Percentiles rank a stretch among this genome's conserved stretches.
Conservation (phyloP, 2,113 vertebrate genomes). For the Psophia crepitans region DNA sequence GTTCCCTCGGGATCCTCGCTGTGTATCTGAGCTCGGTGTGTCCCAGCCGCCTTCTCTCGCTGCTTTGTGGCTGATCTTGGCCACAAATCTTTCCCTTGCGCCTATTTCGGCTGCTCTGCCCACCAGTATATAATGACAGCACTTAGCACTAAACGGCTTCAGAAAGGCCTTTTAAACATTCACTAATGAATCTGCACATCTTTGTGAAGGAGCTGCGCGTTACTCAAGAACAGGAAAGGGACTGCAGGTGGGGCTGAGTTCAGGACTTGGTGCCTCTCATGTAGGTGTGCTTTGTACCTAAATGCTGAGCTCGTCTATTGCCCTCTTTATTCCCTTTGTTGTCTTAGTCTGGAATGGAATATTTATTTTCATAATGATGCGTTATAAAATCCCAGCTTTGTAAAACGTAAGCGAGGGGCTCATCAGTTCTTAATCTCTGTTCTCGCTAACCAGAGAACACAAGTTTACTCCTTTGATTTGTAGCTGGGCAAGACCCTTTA, state of each 20-base stretch:
- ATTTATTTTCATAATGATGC: background rate
- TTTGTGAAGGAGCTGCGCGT: background rate
- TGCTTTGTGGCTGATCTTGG: background rate
- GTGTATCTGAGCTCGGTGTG: accelerated
- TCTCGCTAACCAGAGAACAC: background rate
- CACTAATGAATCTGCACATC: background rate
- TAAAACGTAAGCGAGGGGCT: background rate
- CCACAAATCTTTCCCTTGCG: background rate
- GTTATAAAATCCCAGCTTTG: background rate
- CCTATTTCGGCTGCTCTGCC: background rate
- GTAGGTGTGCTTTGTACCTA: background rate
- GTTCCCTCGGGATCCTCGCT: background rate
- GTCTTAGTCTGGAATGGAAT: background rate
- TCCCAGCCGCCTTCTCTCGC: background rate
- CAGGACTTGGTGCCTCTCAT: background rate
- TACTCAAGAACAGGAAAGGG: background rate
- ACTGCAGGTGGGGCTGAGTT: background rate
- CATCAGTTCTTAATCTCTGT: background rate
- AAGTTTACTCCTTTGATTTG: background rate
- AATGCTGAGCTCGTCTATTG: background rate
- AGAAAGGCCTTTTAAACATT: background rate
- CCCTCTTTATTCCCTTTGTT: background rate
- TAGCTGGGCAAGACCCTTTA: background rate
- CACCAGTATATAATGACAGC: background rate
- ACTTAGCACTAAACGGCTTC: background rate